Evolutionary conservation across 2,888 invertebrate species (phyloP), one percentile per base, ranked within the genome.

Genomic region (Plebejus argus): DNA sequence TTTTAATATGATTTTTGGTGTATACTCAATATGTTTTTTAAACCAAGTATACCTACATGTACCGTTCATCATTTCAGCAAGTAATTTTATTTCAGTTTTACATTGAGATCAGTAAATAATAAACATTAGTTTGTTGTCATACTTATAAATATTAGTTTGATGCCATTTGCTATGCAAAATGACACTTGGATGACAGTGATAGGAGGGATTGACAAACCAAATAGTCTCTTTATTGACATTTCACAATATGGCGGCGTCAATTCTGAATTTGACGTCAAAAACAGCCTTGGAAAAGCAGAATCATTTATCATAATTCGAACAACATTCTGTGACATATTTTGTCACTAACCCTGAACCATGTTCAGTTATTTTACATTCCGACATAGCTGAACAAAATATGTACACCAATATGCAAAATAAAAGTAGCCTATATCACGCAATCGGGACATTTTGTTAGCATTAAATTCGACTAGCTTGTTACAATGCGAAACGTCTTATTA

Each of bases 391-490:
- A 66, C 28, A 66, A 20, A 66, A 66, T 61, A 61, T 66, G 66
- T 66, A 66, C 15, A 18, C 66, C 28, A 66, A 88, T 91, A 93
- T 93, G 93, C 93, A 92, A 92, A 93, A 91, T 87, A 85, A 92
- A 93, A 93, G 90, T 92, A 89, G 85, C 82, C 83, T 84, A 85
- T 87, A 89, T 88, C 93, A 93, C 93, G 93, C 93, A 87, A 93
- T 89, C 86, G 87, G 86, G 84, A 90, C 93, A 93, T 93, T 93
- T 92, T 91, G 91, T 91, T 91, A 91, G 85, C 91, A 91, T 92
- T 91, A 91, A 90, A 91, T 90, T 89, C 88, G 84, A 84, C 84
- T 84, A 85, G 84, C 81, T 80, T 66, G 79, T 49, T 56, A 77
- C 78, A 70, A 39, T 76, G 77, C 75, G 77, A 82, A 87, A 86